These are phyloP conservation scores for Plectrocnemia conspersa DNA, from an alignment of 1,140 invertebrate genomes.

Conservation along the genomic window DNA sequence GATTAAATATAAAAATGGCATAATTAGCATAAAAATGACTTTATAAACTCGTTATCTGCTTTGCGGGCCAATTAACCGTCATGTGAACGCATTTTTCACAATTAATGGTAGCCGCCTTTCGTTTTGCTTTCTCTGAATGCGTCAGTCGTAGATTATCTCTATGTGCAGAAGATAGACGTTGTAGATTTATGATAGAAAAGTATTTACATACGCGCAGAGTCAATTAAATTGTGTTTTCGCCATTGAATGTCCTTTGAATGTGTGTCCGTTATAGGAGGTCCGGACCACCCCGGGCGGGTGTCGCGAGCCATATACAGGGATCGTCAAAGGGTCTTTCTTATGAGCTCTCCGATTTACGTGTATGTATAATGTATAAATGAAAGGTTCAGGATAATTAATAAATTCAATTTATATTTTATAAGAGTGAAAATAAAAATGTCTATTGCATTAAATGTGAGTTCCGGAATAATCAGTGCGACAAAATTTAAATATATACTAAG, in stretches of 20 bases:
- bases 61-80: not conserved
- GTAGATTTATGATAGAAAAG: not conserved
- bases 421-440: not conserved
- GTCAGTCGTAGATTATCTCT: not conserved
- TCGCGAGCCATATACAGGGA: too few species aligned
- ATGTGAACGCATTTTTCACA: not conserved
- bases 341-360: too few species aligned
- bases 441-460: not conserved
- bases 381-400: too few species aligned
- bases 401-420: not conserved
- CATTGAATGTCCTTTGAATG: not conserved
- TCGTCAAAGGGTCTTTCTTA: too few species aligned
- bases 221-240: not conserved
- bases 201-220: not conserved
- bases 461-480: not conserved
- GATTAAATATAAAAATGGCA: too few species aligned
- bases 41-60: too few species aligned
- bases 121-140: not conserved
- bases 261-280: slow-evolving; percentile 8
- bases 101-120: slow-evolving; percentile 2
- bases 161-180: not conserved
- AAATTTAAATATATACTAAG: too few species aligned
- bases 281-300: slow-evolving; percentile 30
- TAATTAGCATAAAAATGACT: too few species aligned
- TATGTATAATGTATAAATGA: too few species aligned